Base-by-base conservation (phyloP, 2,113 vertebrate species). In the Poeciliopsis turrubarensis region DNA sequence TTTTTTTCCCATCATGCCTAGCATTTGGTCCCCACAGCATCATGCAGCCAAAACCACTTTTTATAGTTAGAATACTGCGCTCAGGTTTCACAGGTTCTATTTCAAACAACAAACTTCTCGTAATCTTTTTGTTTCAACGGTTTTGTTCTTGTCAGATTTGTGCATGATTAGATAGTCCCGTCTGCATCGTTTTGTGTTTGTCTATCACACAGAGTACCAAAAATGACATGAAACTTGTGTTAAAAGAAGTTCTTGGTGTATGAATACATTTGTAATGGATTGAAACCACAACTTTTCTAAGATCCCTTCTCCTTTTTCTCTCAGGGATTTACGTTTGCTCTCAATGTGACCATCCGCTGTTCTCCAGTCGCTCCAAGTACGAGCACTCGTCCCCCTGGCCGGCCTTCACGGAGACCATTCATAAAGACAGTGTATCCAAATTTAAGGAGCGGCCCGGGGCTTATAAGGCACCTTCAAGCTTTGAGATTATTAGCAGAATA, bases 331-430 rank as follows among this genome's bases (percentile, higher is more conserved):
- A 98, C 7, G 91, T 93, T 17, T 99, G 98, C 19, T 80, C 93
- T 80, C 91, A 94, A 75, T 99, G 98, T 15, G 94, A 94, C 57
- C 92, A 97, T 14, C 95, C 97, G 91, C 93, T 99, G 1, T 99
- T 99, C 86, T 96, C 96, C 88, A 99, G 98, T 90, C 87, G 31
- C 0, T 92, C 95, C 0, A 99, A 99, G 91, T 99, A 93, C 0
- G 87, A 95, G 19, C 98, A 99, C 86, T 99, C 97, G 0, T 97
- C 98, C 0, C 97, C 97, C 0, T 99, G 98, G 98, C 98, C 98
- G 0, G 95, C 97, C 0, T 99, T 99, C 94, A 97, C 96, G 0
- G 95, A 97, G 84, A 96, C 97, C 29, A 6, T 98, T 73, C 95
- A 85, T 0, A 25, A 92, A 5, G 93, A 98, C 89, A 99, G 98